Evolutionary conservation across 2,797 vertebrate genomes (phyloP).

Genomic region (Lutjanus argentimaculatus): DNA sequence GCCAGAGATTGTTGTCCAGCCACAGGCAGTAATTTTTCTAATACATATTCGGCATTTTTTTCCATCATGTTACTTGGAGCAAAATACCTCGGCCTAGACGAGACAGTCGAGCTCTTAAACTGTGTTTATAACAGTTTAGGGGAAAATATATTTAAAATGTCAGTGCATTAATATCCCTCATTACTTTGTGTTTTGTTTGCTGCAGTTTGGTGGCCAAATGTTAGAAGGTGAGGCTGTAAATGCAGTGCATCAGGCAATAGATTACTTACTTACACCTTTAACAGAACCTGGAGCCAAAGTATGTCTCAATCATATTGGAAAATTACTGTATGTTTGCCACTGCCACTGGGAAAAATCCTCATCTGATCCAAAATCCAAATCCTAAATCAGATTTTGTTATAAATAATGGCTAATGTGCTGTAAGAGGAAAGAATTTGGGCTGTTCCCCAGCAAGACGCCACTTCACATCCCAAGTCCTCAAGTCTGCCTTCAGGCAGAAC

Average conservation of each 20-base stretch:
- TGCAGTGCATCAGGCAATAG: slow-evolving; percentile 2
- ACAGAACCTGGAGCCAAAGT: not conserved
- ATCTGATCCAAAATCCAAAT: not conserved
- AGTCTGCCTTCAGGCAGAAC: slow-evolving; percentile 41
- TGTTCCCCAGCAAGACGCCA: slow-evolving; percentile 31
- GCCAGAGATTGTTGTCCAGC: slow-evolving; percentile 56
- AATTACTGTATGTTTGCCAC: not conserved
- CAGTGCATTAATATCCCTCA: slow-evolving; percentile 10
- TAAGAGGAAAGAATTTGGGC: slow-evolving; percentile 41
- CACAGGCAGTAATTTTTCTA: slow-evolving; percentile 51
- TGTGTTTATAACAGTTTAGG: slow-evolving; percentile 32
- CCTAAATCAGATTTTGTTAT: slow-evolving; percentile 25
- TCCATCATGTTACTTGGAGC: slow-evolving; percentile 18
- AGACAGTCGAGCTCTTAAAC: slow-evolving; percentile 33
- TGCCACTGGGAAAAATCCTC: not conserved
- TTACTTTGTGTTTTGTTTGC: slow-evolving; percentile 16
- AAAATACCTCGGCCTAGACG: slow-evolving; percentile 35
- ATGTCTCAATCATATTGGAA: not conserved
- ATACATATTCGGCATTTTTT: slow-evolving; percentile 44
- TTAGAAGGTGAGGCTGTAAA: slow-evolving; percentile 31
- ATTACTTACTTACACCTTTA: not conserved
- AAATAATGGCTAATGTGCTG: slow-evolving; percentile 5
- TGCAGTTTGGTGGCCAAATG: slow-evolving; percentile 17
- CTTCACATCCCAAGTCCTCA: slow-evolving; percentile 33
- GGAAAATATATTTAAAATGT: slow-evolving; percentile 38